Evolutionary conservation across 1,140 invertebrate genomes (phyloP).

Genomic region (Eumaeus atala): DNA sequence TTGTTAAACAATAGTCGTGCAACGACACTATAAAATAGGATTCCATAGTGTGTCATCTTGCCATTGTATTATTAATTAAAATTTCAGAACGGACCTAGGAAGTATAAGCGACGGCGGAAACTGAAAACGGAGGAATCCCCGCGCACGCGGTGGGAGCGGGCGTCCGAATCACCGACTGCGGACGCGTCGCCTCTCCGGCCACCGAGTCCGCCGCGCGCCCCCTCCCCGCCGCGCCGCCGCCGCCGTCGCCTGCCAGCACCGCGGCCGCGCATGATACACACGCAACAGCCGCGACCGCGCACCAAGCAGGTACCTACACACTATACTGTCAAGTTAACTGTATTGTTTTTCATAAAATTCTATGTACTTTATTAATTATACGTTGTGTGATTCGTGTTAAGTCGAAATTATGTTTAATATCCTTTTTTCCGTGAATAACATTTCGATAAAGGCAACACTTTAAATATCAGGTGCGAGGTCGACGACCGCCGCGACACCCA

Average conservation of each 20-base stretch:
- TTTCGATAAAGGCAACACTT: too few species aligned
- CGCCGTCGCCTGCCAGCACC: slow-evolving; percentile 50
- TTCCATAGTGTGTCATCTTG: too few species aligned
- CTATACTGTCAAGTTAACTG: not conserved
- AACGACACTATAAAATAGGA: too few species aligned
- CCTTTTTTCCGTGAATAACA: too few species aligned
- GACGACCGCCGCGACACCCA: slow-evolving; percentile 66
- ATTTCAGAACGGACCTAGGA: slow-evolving; percentile 79
- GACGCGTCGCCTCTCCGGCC: slow-evolving; percentile 12
- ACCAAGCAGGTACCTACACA: not conserved
- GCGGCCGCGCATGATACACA: slow-evolving; percentile 83
- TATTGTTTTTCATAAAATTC: too few species aligned
- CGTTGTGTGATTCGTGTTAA: too few species aligned
- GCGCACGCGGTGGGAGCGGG: slow-evolving; percentile 28
- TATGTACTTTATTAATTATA: too few species aligned
- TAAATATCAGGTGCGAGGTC: slow-evolving; percentile 53
- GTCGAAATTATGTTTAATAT: too few species aligned
- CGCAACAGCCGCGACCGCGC: slow-evolving; percentile 37
- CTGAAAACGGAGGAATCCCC: slow-evolving; percentile 76
- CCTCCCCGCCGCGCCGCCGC: slow-evolving; percentile 57
- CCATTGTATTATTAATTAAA: slow-evolving; percentile 2
- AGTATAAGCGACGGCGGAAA: slow-evolving; percentile 86
- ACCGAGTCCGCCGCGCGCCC: slow-evolving; percentile 74
- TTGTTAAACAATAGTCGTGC: too few species aligned
- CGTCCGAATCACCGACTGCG: slow-evolving; percentile 17